These are phyloP conservation scores for Thymelicus acteon DNA, from an alignment of 2,888 invertebrate genomes.

Conservation along the genomic window DNA sequence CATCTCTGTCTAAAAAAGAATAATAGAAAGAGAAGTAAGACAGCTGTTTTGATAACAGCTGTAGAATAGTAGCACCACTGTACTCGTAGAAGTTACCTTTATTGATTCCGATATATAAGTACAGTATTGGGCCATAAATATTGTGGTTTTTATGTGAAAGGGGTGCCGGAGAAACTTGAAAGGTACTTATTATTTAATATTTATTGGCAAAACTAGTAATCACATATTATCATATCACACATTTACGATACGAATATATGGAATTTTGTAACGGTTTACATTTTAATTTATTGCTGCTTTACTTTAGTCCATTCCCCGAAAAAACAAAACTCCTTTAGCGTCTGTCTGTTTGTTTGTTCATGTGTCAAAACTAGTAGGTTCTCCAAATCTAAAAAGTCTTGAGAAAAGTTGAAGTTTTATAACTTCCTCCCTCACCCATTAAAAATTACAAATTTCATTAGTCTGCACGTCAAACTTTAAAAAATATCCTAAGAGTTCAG, in stretches of 20 bases:
- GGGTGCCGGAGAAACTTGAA: constrained; percentile 42
- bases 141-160: constrained; percentile 45
- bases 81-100: constrained; percentile 51
- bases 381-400: too few species aligned
- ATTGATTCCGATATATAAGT: constrained; percentile 63
- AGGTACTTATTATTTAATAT: constrained; percentile 45
- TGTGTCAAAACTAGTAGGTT: too few species aligned
- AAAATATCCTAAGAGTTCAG: neutral
- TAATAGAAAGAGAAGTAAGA: constrained; percentile 44
- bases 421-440: too few species aligned
- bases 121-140: constrained; percentile 52
- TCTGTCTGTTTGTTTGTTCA: too few species aligned
- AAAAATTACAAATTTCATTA: too few species aligned
- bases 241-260: constrained; percentile 3
- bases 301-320: too few species aligned
- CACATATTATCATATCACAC: neutral
- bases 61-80: constrained; percentile 46
- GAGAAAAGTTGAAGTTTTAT: too few species aligned
- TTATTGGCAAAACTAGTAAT: constrained; percentile 41
- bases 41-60: constrained; percentile 46
- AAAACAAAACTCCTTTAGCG: neutral
- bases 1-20: constrained; percentile 52
- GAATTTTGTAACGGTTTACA: constrained; percentile 37
- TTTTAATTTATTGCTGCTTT: constrained; percentile 35
- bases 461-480: too few species aligned